Conservation (phyloP, 2,888 invertebrate genomes). For the Rhyacophila evoluta region DNA sequence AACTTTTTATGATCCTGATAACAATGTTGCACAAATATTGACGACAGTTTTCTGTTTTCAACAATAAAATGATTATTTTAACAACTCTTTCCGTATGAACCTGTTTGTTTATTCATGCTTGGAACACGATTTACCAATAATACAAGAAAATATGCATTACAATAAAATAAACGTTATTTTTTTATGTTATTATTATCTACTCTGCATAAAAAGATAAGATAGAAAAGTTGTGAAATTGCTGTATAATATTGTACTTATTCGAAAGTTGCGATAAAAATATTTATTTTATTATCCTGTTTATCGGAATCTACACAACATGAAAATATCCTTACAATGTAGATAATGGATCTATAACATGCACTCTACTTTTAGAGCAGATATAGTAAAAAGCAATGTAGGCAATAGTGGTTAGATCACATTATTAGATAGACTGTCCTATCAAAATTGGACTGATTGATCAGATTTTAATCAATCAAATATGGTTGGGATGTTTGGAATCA, state of each 20-base stretch:
- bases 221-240: too few species aligned
- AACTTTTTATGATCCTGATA: background rate
- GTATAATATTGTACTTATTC: background rate
- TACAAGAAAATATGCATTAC: background rate
- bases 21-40: background rate
- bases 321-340: too few species aligned
- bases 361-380: too few species aligned
- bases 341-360: too few species aligned
- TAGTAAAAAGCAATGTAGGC: too few species aligned
- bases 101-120: background rate
- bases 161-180: conserved; percentile 4
- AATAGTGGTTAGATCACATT: too few species aligned
- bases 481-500: too few species aligned
- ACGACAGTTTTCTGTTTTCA: background rate
- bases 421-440: too few species aligned
- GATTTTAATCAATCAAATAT: too few species aligned
- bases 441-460: too few species aligned
- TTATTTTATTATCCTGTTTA: too few species aligned
- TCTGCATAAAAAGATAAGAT: background rate
- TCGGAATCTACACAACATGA: too few species aligned
- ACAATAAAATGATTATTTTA: background rate
- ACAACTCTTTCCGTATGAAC: background rate
- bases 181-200: background rate
- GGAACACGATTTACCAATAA: background rate
- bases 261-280: background rate